Base-by-base conservation (phyloP, 2,797 vertebrate species). In the Fratercula arctica region DNA sequence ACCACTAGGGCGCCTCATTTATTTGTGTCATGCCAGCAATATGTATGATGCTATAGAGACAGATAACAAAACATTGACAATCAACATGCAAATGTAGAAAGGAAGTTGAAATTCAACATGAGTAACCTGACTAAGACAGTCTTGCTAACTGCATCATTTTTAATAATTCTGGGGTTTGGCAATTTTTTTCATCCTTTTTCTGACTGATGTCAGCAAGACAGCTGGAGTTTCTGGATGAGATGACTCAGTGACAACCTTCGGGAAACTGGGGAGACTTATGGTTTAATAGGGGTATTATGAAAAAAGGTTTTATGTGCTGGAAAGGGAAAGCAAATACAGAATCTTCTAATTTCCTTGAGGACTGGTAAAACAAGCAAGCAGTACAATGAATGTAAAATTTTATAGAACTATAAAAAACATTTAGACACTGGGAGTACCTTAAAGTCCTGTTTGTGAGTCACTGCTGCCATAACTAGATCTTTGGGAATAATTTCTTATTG, bases 21-120 rank as follows among this genome's bases (percentile, higher is more conserved):
- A 95, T 86, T 95, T 95, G 39, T 95, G 69, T 88, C 69, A 54
- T 54, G 82, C 54, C 6, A 7, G 66, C 85, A 94, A 16, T 79
- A 75, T 16, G 63, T 25, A 51, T 31, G 63, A 79, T 53, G 21
- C n/a, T 60, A 33, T 15, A 35, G n/a, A 87, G 78, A n/a, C 20
- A 70, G 76, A 78, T 43, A 85, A 89, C 69, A 93, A 87, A 72
- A 16, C 61, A 61, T 13, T 69, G 76, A 35, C 90, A 85, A 48
- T 76, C 61, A 78, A 61, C 77, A 76, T 87, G 87, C 16, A 90
- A 79, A 95, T 63, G 46, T 11, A 79, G 70, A 64, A 87, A 85
- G 31, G 35, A 91, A 86, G 54, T 5, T 60, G 4, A 7, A 37
- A 39, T 70, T 86, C 85, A 73, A 19, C n/a, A 37, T 5, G 11